phyloP scores from a whole-genome alignment of 2,888 invertebrate genomes.

The Rhingia campestris region DNA sequence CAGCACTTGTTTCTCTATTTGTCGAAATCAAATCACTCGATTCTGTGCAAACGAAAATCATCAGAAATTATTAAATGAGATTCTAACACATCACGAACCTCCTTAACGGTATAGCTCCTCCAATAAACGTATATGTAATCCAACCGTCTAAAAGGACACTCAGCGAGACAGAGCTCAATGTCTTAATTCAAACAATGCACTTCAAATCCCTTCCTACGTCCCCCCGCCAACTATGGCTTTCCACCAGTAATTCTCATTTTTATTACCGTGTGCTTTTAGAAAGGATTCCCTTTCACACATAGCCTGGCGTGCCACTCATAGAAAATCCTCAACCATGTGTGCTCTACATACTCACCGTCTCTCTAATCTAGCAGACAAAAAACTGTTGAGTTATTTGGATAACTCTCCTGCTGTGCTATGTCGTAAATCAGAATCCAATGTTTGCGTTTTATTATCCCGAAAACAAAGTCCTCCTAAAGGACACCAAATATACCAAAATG shows the following conservation, averaged over 20 bases:
- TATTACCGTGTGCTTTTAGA: constrained; percentile 39
- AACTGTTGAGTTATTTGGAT: constrained; percentile 35
- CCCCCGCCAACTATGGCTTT: not conserved
- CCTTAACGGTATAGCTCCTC: not conserved
- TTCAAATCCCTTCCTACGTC: not conserved
- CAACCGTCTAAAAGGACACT: constrained; percentile 23
- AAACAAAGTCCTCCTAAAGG: constrained; percentile 3
- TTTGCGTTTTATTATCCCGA: constrained; percentile 56
- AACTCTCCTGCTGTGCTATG: constrained; percentile 23
- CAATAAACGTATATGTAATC: constrained; percentile 15
- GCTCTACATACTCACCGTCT: not conserved
- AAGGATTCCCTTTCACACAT: constrained; percentile 26
- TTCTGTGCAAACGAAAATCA: constrained; percentile 25
- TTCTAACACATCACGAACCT: constrained; percentile 17
- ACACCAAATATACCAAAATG: constrained; percentile 33
- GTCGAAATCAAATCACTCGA: not conserved
- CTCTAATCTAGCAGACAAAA: not conserved
- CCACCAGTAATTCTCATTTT: constrained; percentile 27
- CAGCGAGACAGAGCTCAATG: constrained; percentile 19
- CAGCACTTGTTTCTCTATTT: no score
- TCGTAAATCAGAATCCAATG: constrained; percentile 53
- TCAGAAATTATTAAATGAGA: constrained; percentile 49
- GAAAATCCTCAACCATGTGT: constrained; percentile 26
- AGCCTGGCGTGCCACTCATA: constrained; percentile 18
- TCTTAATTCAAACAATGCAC: constrained; percentile 51